A percentile compares a stretch with the other conserved stretches of the same genome.
phyloP scores from a whole-genome alignment of 1,140 invertebrate species.

The Neuroterus valhalla region DNA sequence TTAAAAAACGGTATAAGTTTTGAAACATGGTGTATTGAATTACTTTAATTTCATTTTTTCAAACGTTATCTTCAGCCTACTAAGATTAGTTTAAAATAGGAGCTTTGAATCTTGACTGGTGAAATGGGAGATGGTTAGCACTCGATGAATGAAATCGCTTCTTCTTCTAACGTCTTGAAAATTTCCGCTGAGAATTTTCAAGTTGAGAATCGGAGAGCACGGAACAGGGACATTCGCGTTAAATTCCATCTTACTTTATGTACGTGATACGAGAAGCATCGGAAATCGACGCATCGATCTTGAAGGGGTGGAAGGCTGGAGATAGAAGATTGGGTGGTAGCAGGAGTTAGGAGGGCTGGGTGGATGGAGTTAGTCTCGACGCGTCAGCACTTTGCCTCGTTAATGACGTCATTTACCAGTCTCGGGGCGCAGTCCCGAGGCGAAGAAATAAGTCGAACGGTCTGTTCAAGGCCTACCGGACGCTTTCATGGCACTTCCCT shows the following conservation, averaged over 20 bases:
- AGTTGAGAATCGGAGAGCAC: constrained; percentile 25
- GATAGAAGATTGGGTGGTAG: constrained; percentile 30
- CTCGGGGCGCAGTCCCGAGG: constrained; percentile 37
- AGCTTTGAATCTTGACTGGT: too few species aligned
- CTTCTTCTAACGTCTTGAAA: background rate
- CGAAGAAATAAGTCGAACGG: constrained; percentile 32
- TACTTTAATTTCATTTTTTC: too few species aligned
- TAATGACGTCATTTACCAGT: constrained; percentile 67
- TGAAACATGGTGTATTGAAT: too few species aligned
- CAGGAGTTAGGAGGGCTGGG: constrained; percentile 54
- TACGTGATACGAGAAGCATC: constrained; percentile 50
- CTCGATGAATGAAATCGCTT: background rate
- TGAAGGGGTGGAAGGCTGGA: constrained; percentile 39
- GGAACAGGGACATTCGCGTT: constrained; percentile 28
- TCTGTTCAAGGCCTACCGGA: background rate
- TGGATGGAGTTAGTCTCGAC: constrained; percentile 55
- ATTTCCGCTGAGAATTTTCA: background rate
- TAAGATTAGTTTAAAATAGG: too few species aligned
- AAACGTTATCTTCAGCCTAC: too few species aligned
- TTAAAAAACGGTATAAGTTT: too few species aligned
- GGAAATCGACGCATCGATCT: constrained; percentile 65
- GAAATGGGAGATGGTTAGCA: background rate
- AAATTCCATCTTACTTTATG: constrained; percentile 54
- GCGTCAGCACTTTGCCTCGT: constrained; percentile 65
- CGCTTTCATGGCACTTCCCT: background rate